Conservation (phyloP, 2,113 vertebrate species). For the Polypterus senegalus region DNA sequence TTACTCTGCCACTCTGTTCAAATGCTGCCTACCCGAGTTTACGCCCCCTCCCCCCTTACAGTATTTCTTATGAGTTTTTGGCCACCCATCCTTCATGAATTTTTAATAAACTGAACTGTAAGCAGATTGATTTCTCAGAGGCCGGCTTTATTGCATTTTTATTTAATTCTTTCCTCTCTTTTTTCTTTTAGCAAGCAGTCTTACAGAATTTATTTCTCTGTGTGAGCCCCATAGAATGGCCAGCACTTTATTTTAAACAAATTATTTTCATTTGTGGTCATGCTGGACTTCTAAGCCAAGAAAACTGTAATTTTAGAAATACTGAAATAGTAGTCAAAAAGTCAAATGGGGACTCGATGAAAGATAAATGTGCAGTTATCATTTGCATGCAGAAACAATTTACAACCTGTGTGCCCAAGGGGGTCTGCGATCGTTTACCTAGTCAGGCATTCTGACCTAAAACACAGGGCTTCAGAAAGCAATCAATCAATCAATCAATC, state of each 20-base stretch:
- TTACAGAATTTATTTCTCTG: conserved; percentile 37
- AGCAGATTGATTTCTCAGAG: conserved; percentile 95
- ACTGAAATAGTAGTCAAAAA: too few species aligned
- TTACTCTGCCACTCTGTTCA: conserved; percentile 36
- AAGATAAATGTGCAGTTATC: too few species aligned
- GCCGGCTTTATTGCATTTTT: conserved; percentile 93
- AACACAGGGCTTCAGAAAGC: too few species aligned
- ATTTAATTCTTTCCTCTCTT: conserved; percentile 80
- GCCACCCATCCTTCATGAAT: conserved; percentile 89
- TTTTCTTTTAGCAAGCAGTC: conserved; percentile 37
- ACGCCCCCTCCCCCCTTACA: conserved; percentile 26
- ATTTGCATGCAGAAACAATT: too few species aligned
- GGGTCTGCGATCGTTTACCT: too few species aligned
- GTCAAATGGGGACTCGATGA: too few species aligned
- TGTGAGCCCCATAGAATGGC: conserved; percentile 38
- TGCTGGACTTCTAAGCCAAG: too few species aligned
- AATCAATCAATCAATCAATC: too few species aligned
- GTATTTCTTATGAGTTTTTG: conserved; percentile 81
- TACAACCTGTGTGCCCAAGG: too few species aligned
- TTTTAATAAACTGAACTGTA: conserved; percentile 99
- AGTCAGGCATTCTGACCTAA: too few species aligned
- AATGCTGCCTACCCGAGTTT: conserved; percentile 10
- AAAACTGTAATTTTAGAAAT: too few species aligned
- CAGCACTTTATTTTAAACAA: background rate
- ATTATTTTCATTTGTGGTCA: background rate